Evolutionary conservation across 2,888 invertebrate species (phyloP).

Genomic region (Ceratothoa steindachneri): DNA sequence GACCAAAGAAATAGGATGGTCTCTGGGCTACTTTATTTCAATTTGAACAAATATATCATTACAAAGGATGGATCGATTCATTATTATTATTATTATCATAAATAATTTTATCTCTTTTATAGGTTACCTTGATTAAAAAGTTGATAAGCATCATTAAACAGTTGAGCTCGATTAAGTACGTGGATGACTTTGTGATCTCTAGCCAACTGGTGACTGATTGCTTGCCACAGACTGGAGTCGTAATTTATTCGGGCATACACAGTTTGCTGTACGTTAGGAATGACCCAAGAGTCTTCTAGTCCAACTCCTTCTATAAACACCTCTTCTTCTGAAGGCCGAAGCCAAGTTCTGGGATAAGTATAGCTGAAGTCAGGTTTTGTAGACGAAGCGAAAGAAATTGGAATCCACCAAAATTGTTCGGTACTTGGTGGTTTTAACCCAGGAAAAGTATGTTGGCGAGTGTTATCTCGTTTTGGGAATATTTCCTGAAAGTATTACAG

Average conservation of each 20-base stretch:
- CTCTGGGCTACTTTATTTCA: too few species aligned
- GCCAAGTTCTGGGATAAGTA: constrained; percentile 59
- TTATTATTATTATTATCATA: too few species aligned
- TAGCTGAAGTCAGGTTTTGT: constrained; percentile 56
- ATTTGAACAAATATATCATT: too few species aligned
- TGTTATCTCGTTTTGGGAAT: too few species aligned
- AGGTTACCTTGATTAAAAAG: constrained; percentile 54
- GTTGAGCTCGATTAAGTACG: constrained; percentile 75
- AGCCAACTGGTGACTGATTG: constrained; percentile 64
- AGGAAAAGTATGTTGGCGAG: too few species aligned
- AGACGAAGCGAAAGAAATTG: constrained; percentile 60
- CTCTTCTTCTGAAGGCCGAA: constrained; percentile 54
- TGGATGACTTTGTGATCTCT: constrained; percentile 65
- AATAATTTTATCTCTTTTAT: too few species aligned
- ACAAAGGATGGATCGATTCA: too few species aligned
- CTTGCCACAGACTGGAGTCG: constrained; percentile 70
- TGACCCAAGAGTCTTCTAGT: constrained; percentile 60
- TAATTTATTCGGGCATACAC: constrained; percentile 68
- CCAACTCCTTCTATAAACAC: constrained; percentile 24
- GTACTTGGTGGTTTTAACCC: too few species aligned
- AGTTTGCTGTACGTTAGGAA: constrained; percentile 78
- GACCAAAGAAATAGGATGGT: too few species aligned
- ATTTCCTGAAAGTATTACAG: too few species aligned
- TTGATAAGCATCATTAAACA: constrained; percentile 68
- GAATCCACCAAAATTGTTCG: constrained; percentile 59